Percentiles rank a stretch among this genome's conserved stretches.
Conservation (phyloP, 1,140 invertebrate genomes). For the Bombus breviceps region DNA sequence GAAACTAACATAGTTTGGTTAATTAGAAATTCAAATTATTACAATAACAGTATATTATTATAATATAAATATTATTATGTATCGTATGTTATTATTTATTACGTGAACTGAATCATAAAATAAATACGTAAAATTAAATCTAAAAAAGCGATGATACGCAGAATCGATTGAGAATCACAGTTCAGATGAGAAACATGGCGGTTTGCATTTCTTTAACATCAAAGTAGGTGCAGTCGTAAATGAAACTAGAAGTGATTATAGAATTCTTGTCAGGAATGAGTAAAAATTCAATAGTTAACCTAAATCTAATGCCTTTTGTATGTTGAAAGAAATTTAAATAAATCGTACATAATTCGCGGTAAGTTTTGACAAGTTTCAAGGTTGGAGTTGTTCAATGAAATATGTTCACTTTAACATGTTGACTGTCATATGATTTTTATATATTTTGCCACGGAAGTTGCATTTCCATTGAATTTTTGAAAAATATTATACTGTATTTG, state of each 20-base stretch:
- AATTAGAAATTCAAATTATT: background rate
- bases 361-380: slow-evolving; percentile 6
- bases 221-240: slow-evolving; percentile 42
- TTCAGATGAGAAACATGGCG: slow-evolving; percentile 42
- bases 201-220: slow-evolving; percentile 12
- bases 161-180: slow-evolving; percentile 40
- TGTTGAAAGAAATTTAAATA: background rate
- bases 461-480: no score
- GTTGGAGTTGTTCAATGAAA: background rate
- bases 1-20: background rate
- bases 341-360: slow-evolving; percentile 2
- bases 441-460: no score
- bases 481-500: no score
- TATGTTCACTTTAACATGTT: background rate
- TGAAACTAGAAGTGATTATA: slow-evolving; percentile 23
- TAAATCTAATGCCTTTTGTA: background rate
- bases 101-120: background rate
- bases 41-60: background rate
- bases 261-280: slow-evolving; percentile 25
- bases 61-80: background rate
- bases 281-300: background rate
- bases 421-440: no score
- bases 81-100: background rate
- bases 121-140: background rate
- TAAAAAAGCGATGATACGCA: background rate